Evolutionary conservation across 2,113 vertebrate species (phyloP).

Genomic region (Malurus cyaneus): DNA sequence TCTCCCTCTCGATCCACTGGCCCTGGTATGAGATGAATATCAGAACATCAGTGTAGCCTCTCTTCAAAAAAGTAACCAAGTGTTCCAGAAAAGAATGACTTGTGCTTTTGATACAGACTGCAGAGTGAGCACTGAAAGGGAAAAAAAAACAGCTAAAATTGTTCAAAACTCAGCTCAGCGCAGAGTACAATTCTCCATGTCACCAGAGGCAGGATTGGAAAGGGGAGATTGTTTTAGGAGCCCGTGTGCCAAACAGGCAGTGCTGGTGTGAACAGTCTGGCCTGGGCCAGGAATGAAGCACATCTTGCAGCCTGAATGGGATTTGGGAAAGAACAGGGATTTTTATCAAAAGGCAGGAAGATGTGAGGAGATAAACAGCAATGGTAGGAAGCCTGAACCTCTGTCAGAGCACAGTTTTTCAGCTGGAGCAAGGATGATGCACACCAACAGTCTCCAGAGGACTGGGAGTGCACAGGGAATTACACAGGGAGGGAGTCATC

Average conservation of each 20-base stretch:
- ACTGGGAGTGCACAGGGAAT: constrained; percentile 45
- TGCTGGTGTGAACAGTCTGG: not conserved
- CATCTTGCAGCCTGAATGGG: not conserved
- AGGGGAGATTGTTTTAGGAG: not conserved
- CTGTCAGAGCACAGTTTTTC: not conserved
- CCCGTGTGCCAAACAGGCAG: not conserved
- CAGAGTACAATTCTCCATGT: not conserved
- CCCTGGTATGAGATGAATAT: not conserved
- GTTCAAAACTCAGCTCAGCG: not conserved
- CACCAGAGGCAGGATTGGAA: not conserved
- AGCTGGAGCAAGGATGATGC: constrained; percentile 28
- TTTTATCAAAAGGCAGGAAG: not conserved
- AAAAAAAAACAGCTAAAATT: not conserved
- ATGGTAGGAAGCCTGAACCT: not conserved
- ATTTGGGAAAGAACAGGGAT: not conserved
- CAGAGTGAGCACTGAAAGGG: not conserved
- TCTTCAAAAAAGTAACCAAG: constrained; percentile 19
- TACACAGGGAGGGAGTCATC: constrained; percentile 53
- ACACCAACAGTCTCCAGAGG: constrained; percentile 21
- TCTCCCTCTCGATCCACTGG: not conserved
- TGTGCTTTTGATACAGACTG: constrained; percentile 24
- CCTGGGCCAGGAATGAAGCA: not conserved
- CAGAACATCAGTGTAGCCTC: not conserved
- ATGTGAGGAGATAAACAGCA: not conserved
- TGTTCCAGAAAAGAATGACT: constrained; percentile 49